phyloP scores from a whole-genome alignment of 2,797 vertebrate genomes.

The Discoglossus pictus region DNA sequence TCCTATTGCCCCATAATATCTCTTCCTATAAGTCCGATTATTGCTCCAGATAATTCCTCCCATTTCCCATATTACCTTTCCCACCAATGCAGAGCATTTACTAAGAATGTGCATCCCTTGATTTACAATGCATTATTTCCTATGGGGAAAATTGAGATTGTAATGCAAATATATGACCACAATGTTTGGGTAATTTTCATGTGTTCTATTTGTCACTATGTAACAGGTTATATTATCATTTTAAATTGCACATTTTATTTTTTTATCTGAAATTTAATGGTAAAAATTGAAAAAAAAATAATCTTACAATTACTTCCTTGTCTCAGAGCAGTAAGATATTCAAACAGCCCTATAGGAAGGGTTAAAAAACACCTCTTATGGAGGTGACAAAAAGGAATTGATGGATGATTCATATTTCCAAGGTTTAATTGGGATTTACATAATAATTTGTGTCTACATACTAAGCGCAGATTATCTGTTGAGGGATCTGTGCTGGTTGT shows the following conservation, averaged over 20 bases:
- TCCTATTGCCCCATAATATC: too few species aligned
- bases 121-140: too few species aligned
- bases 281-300: constrained; percentile 27
- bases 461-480: constrained; percentile 64
- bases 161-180: too few species aligned
- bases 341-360: constrained; percentile 44
- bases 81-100: too few species aligned
- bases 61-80: too few species aligned
- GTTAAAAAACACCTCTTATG: constrained; percentile 35
- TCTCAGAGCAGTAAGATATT: constrained; percentile 33
- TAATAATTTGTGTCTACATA: constrained; percentile 76
- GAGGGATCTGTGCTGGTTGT: constrained; percentile 63
- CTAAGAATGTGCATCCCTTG: too few species aligned
- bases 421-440: constrained; percentile 67
- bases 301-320: constrained; percentile 47
- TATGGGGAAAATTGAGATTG: too few species aligned
- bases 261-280: constrained; percentile 17
- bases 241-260: constrained; percentile 41
- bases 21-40: too few species aligned
- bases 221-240: constrained; percentile 28
- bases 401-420: constrained; percentile 62
- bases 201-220: not conserved
- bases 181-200: constrained; percentile 7
- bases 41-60: too few species aligned
- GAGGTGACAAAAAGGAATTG: constrained; percentile 47